Conservation (phyloP, 2,797 vertebrate genomes). For the Danio jaintianensis region DNA sequence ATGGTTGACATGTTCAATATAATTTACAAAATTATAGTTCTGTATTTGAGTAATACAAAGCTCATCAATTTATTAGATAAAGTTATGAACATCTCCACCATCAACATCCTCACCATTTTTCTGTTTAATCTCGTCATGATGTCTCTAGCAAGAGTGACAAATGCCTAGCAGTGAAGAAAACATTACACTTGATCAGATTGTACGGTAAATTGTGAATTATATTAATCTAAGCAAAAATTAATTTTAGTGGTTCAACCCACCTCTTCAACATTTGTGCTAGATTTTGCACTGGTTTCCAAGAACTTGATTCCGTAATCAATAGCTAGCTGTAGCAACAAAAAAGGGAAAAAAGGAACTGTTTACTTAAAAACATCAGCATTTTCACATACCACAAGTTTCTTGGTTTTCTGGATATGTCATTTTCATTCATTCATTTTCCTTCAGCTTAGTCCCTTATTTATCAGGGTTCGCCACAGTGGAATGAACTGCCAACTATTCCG, state of each 20-base stretch:
- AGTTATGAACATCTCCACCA: neutral
- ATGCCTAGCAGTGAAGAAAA: conserved; percentile 80
- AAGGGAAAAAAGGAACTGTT: neutral
- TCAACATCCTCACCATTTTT: conserved; percentile 87
- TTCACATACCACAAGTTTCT: neutral
- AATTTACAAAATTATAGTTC: neutral
- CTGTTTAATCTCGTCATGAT: conserved; percentile 97
- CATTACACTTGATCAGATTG: neutral
- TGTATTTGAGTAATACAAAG: neutral
- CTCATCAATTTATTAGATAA: neutral
- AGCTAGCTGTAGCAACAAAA: conserved; percentile 83
- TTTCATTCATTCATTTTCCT: no score
- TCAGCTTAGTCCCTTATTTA: no score
- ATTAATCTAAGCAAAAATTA: neutral
- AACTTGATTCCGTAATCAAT: conserved; percentile 99
- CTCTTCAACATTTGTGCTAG: conserved; percentile 97
- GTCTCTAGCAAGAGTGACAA: conserved; percentile 95
- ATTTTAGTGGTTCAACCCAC: conserved; percentile 66
- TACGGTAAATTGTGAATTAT: neutral
- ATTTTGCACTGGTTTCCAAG: conserved; percentile 97
- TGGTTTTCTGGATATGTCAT: no score
- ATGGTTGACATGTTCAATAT: neutral
- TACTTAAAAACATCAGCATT: neutral
- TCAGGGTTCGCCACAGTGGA: no score
- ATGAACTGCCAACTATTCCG: no score